Evolutionary conservation across 2,797 vertebrate species (phyloP).

Genomic region (Limosa lapponica): DNA sequence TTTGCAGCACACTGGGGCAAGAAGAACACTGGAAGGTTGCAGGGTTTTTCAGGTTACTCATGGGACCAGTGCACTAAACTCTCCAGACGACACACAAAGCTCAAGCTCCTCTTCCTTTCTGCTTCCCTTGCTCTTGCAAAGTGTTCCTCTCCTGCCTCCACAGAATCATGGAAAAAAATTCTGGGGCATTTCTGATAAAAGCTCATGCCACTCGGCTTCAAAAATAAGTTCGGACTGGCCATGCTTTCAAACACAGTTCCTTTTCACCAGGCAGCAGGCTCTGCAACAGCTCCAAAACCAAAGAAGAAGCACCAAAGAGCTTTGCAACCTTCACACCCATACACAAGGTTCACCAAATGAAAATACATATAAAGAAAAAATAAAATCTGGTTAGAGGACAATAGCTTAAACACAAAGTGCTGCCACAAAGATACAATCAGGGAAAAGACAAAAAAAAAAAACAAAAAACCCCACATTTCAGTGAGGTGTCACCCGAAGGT

Average conservation of each 20-base stretch:
- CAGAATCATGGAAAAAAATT: neutral
- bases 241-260: neutral
- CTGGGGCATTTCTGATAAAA: neutral
- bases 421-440: neutral
- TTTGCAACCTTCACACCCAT: neutral
- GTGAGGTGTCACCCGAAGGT: neutral
- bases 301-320: neutral
- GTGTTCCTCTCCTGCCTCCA: neutral
- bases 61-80: accelerated
- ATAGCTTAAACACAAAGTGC: neutral
- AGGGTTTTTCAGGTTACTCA: neutral
- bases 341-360: neutral
- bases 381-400: neutral
- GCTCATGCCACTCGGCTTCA: accelerated
- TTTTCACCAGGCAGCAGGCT: neutral
- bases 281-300: neutral
- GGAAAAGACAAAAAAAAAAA: neutral
- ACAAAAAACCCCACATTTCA: too few relatives aligned
- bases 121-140: neutral
- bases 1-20: neutral
- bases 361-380: neutral
- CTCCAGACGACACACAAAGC: neutral
- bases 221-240: neutral
- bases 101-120: neutral
- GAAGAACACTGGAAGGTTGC: neutral